Conservation (phyloP, 2,113 vertebrate species). For the Cololabis saira region DNA sequence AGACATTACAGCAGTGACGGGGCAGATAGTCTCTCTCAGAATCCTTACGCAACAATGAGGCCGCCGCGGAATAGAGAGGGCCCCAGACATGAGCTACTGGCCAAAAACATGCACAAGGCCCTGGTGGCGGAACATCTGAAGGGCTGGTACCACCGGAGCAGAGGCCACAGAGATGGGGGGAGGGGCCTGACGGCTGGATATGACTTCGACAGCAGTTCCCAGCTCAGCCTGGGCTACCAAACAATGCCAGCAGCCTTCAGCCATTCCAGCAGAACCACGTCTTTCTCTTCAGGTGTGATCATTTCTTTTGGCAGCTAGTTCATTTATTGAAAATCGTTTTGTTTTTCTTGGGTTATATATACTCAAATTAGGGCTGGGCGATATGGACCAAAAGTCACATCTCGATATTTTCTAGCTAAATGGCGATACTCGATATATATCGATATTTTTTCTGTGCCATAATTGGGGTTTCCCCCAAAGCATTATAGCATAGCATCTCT, state of each 20-base stretch:
- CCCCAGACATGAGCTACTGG: constrained; percentile 88
- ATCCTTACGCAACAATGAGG: constrained; percentile 92
- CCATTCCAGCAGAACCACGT: constrained; percentile 88
- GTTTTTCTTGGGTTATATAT: not conserved
- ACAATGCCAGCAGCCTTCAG: constrained; percentile 90
- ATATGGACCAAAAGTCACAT: no score
- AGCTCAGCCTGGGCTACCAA: constrained; percentile 90
- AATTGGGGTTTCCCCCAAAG: no score
- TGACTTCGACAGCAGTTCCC: constrained; percentile 88
- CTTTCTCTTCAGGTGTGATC: constrained; percentile 84
- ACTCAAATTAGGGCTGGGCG: no score
- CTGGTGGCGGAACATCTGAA: constrained; percentile 94
- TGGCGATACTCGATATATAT: no score
- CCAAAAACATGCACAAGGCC: constrained; percentile 96
- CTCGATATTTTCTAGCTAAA: no score
- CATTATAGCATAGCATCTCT: no score
- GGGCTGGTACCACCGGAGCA: constrained; percentile 96
- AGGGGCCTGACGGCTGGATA: constrained; percentile 80
- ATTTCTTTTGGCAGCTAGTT: not conserved
- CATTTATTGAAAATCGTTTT: not conserved
- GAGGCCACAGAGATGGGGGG: constrained; percentile 79
- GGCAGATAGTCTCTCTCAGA: constrained; percentile 85
- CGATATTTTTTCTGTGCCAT: no score
- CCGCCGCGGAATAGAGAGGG: constrained; percentile 85
- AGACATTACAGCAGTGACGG: constrained; percentile 87